Evolutionary conservation across 2,113 vertebrate species (phyloP).

Genomic region (Gnathonemus echidnorhynchus): DNA sequence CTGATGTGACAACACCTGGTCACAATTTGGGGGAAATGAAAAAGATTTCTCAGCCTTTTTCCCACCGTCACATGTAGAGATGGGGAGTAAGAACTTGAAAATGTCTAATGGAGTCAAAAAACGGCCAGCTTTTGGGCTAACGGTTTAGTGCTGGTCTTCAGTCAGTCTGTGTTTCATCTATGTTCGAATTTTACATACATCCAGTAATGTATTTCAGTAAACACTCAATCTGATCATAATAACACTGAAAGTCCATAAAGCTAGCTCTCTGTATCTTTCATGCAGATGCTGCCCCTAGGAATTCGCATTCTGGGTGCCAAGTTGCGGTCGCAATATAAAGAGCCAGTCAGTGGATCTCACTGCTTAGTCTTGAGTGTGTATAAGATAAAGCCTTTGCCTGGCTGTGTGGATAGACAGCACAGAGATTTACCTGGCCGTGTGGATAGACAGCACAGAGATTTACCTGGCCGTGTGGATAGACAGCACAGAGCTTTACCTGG

Average conservation of each 20-base stretch:
- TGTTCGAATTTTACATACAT: neutral
- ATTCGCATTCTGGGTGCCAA: neutral
- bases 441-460: neutral
- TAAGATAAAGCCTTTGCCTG: neutral
- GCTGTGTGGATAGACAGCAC: no score
- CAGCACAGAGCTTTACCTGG: rapidly evolving
- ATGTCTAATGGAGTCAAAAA: neutral
- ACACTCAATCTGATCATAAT: neutral
- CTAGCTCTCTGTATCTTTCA: neutral
- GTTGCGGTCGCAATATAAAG: neutral
- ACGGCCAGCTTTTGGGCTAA: neutral
- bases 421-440: no score
- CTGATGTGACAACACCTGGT: slow-evolving; percentile 57
- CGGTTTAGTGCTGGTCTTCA: neutral
- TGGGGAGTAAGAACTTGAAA: slow-evolving; percentile 31
- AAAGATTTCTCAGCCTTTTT: slow-evolving; percentile 26
- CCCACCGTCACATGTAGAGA: slow-evolving; percentile 27
- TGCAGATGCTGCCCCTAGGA: neutral
- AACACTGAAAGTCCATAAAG: neutral
- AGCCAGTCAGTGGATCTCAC: neutral
- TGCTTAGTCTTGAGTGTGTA: neutral
- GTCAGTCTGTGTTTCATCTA: neutral
- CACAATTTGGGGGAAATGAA: slow-evolving; percentile 58
- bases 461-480: no score
- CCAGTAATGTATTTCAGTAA: neutral